phyloP scores from a whole-genome alignment of 2,888 invertebrate species.

The Eristalis arbustorum region DNA sequence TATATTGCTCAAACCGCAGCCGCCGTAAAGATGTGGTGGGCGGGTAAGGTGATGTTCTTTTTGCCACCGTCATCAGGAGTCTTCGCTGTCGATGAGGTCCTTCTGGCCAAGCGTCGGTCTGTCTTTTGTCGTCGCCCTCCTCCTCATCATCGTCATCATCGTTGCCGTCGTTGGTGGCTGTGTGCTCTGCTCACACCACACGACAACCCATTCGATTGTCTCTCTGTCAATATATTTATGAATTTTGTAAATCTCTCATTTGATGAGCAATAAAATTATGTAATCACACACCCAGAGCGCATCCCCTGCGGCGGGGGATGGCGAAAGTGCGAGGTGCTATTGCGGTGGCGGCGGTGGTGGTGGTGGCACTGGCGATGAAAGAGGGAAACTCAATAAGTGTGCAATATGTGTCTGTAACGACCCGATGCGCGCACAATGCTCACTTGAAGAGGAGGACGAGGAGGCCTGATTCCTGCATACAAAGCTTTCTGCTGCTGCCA shows the following conservation, averaged over 20 bases:
- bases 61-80: background rate
- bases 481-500: conserved; percentile 9
- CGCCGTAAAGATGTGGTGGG: background rate
- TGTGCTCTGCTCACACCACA: background rate
- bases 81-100: conserved; percentile 34
- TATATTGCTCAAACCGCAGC: background rate
- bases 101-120: conserved; percentile 19
- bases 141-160: background rate
- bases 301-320: background rate
- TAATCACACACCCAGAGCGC: conserved; percentile 45
- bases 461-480: conserved; percentile 33
- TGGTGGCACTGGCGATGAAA: conserved; percentile 12
- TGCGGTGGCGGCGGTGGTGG: background rate
- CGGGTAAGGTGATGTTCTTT: conserved; percentile 6
- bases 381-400: conserved; percentile 57
- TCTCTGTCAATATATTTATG: conserved; percentile 53
- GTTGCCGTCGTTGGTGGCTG: background rate
- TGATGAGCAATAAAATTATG: conserved; percentile 70
- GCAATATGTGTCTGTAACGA: conserved; percentile 65
- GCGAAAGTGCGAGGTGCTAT: conserved; percentile 21
- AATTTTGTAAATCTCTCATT: conserved; percentile 64
- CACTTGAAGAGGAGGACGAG: conserved; percentile 37
- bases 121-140: conserved; percentile 16
- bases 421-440: conserved; percentile 49
- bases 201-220: conserved; percentile 25